Evolutionary conservation across 2,888 invertebrate species (phyloP).

Genomic region (Epirrhoe tristata): DNA sequence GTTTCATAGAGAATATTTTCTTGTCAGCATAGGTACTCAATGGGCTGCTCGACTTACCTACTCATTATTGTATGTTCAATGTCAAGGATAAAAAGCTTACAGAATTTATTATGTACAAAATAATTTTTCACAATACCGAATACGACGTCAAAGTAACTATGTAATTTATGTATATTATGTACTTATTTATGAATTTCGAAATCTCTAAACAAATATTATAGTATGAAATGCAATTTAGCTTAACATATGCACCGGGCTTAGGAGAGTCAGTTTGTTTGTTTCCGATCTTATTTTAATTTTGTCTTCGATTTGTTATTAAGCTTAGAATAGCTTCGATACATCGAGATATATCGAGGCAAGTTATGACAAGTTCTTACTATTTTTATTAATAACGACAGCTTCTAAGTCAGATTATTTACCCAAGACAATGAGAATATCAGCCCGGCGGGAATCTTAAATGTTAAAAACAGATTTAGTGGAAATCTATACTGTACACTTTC

Average conservation of each 20-base stretch:
- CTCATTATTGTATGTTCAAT: constrained; percentile 39
- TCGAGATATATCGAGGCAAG: no score
- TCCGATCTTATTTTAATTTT: no score
- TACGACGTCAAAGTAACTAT: constrained; percentile 56
- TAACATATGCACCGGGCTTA: constrained; percentile 65
- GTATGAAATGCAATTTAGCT: constrained; percentile 66
- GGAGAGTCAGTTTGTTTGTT: constrained; percentile 11
- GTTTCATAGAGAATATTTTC: constrained; percentile 12
- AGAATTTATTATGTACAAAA: constrained; percentile 57
- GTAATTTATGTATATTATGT: constrained; percentile 48
- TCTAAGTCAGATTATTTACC: not conserved
- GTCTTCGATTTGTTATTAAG: constrained; percentile 11
- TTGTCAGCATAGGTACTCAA: constrained; percentile 35
- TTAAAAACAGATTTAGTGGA: constrained; percentile 76
- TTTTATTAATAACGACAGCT: constrained; percentile 11
- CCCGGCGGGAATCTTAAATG: constrained; percentile 60
- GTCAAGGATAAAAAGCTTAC: constrained; percentile 58
- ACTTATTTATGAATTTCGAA: constrained; percentile 71
- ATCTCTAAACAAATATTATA: constrained; percentile 63
- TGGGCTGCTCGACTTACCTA: not conserved
- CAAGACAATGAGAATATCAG: constrained; percentile 43
- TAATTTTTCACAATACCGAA: constrained; percentile 54
- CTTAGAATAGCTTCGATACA: not conserved
- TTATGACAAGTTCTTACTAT: constrained; percentile 1
- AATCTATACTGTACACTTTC: constrained; percentile 71